Base-by-base conservation (phyloP, 2,797 vertebrate species). In the Malurus splendens region DNA sequence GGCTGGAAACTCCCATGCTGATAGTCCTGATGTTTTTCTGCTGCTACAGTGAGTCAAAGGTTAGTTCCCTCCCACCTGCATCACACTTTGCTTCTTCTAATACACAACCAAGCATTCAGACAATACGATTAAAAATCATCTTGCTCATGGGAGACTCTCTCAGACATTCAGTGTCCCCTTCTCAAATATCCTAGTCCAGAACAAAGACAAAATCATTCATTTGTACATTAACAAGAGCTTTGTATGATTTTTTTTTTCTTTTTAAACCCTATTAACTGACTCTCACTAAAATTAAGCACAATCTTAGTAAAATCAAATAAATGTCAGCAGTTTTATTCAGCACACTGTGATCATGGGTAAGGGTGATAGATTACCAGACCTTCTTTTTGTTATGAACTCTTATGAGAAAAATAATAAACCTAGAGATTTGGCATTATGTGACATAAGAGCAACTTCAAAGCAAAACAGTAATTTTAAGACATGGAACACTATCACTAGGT, bases 11-110 rank as follows among this genome's bases (percentile, higher is more conserved):
- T 80, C 89, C 85, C 93, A 89, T 78, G 82, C 71, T 67, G 81
- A 87, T 47, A 86, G 80, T 75, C 59, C 55, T 36, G 45, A 90
- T 83, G 90, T 95, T 93, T 87, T 82, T 93, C 82, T 91, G 64
- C 55, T 16, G 73, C 68, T 66, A 42, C 50, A 83, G 74, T 62
- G 61, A 92, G 91, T 92, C 86, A 95, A 95, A 94, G 68, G 85
- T 92, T 95, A 84, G 81, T 57, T 93, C 87, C 91, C 80, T 95
- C 79, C 72, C 84, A 92, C 61, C 82, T 91, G 87, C 89, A 85
- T 79, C 61, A 19, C 67, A 94, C 82, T 87, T 94, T 61, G 48
- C 79, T 77, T 33, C 70, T 86, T 80, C 82, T 68, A 66, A 87
- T 64, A 93, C 79, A 95, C 88, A 84, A 66, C 78, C 9, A 25